phyloP scores from a whole-genome alignment of 2,797 vertebrate species.

The Psittacula echo region DNA sequence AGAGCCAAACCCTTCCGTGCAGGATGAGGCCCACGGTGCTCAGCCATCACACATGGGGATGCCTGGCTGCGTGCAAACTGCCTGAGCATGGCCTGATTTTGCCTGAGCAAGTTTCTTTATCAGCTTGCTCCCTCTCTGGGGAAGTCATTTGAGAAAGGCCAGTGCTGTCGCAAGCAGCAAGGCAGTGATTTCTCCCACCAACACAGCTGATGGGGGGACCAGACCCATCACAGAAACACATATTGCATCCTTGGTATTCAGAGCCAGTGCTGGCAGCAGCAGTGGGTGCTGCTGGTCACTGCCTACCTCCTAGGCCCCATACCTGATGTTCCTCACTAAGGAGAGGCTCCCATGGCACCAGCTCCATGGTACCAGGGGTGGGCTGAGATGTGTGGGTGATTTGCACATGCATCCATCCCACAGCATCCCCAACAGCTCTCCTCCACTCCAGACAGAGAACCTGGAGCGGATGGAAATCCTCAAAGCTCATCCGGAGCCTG shows the following conservation, averaged over 20 bases:
- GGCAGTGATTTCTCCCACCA: not conserved
- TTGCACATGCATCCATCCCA: fast-evolving
- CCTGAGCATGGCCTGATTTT: not conserved
- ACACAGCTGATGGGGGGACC: not conserved
- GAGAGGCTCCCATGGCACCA: not conserved
- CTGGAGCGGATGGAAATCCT: not conserved
- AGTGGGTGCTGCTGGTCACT: not conserved
- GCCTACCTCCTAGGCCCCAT: not conserved
- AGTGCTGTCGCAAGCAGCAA: not conserved
- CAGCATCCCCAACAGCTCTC: not conserved
- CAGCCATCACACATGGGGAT: not conserved
- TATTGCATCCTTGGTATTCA: not conserved
- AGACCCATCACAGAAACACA: not conserved
- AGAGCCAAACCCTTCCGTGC: not conserved
- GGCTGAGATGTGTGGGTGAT: not conserved
- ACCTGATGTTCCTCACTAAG: not conserved
- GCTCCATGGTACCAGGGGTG: not conserved
- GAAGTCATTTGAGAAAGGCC: not conserved
- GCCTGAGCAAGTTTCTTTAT: not conserved
- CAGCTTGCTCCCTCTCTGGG: not conserved
- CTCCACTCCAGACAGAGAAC: not conserved
- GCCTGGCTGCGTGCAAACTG: not conserved
- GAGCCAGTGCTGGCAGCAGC: not conserved
- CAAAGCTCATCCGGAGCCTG: not conserved
- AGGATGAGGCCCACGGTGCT: not conserved